Percentiles rank a stretch among this genome's conserved stretches.
Evolutionary conservation across 1,140 invertebrate genomes (phyloP).

Genomic region (Chrysoperla carnea): DNA sequence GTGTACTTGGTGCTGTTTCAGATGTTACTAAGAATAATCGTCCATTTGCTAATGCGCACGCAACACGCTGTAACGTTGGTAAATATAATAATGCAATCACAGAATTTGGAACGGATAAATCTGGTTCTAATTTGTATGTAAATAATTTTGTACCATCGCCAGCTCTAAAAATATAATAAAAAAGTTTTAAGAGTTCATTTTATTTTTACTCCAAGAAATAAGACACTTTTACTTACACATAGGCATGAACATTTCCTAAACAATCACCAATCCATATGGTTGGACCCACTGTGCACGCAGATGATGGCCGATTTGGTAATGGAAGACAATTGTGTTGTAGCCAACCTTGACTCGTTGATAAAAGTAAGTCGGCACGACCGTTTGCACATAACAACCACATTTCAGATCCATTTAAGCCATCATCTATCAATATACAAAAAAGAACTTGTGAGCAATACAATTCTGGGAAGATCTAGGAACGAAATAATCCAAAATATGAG

Average conservation of each 20-base stretch:
- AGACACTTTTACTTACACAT: conserved; percentile 32
- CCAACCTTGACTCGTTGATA: conserved; percentile 36
- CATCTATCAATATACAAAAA: conserved; percentile 17
- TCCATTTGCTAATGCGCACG: conserved; percentile 53
- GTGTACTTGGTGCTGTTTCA: conserved; percentile 35
- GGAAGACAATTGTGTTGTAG: conserved; percentile 33
- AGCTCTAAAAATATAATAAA: conserved; percentile 18
- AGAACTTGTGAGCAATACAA: conserved; percentile 5
- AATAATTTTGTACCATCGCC: conserved; percentile 34
- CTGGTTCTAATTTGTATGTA: conserved; percentile 31
- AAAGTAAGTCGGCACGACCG: conserved; percentile 45
- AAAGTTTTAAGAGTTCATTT: neutral
- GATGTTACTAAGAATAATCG: conserved; percentile 53
- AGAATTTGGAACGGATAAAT: conserved; percentile 27
- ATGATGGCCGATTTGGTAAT: conserved; percentile 36
- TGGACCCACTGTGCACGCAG: conserved; percentile 45
- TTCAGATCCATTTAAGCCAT: conserved; percentile 29
- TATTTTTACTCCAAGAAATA: conserved; percentile 1
- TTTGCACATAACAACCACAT: conserved; percentile 55
- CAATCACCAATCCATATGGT: conserved; percentile 78
- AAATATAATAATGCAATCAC: conserved; percentile 47
- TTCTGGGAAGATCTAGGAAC: conserved; percentile 13
- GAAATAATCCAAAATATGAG: too few relatives aligned
- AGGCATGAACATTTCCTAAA: conserved; percentile 60
- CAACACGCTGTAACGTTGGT: conserved; percentile 44